Evolutionary conservation across 2,888 invertebrate genomes (phyloP), one percentile per base, ranked within the genome.

Genomic region (Eupithecia pulchellata): DNA sequence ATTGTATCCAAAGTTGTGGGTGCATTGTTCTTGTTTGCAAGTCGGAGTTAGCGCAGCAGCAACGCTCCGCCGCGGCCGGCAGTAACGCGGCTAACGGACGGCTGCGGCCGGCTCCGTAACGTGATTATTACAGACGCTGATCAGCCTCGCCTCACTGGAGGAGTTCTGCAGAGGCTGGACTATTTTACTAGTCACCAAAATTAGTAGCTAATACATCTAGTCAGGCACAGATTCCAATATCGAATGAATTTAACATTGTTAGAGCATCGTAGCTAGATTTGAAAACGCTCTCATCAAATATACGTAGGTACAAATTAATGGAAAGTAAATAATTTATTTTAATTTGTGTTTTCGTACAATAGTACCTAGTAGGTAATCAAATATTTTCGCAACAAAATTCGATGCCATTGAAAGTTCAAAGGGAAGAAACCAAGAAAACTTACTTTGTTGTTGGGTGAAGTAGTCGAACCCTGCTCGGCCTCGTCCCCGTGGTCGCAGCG

Each of bases 121-220:
- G 72, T 81, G 79, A 81, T 83, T 83, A 81, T 83, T 83, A 85
- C 55, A n/a, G 39, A 77, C 68, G 76, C 77, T 74, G 82, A 80
- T 79, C 84, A 82, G 84, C 86, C 85, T 81, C 83, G 82, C 84
- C 80, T 80, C n/a, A 82, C 72, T 83, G 84, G 79, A 69, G 72
- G 58, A 55, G 83, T n/a, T n/a, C 80, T 67, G 72, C 77, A 69
- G 73, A 60, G 62, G 75, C 73, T n/a, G n/a, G n/a, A n/a, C n/a
- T n/a, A n/a, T n/a, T n/a, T n/a, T n/a, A n/a, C n/a, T n/a, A n/a
- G n/a, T n/a, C n/a, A n/a, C n/a, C n/a, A n/a, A n/a, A n/a, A n/a
- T n/a, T n/a, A n/a, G n/a, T n/a, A n/a, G n/a, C n/a, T n/a, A n/a
- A n/a, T n/a, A n/a, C n/a, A n/a, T n/a, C n/a, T n/a, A n/a, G n/a